Base-by-base conservation (phyloP, 2,797 vertebrate species). In the Brachymystax lenok region DNA sequence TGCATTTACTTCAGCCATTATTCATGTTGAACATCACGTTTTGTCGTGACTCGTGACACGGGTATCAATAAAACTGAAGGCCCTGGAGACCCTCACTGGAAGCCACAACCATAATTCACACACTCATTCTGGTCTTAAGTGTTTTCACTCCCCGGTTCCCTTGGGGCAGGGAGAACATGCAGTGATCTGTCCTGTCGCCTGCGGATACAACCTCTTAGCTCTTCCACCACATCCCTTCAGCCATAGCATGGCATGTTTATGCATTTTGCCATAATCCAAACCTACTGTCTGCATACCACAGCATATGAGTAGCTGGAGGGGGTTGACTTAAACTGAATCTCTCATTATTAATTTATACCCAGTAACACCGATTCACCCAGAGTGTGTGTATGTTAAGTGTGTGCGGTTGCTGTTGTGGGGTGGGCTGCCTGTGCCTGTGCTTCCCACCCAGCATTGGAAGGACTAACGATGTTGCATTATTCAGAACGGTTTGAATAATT, bases 401-500 rank as follows among this genome's bases (percentile, higher is more conserved):
- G 66, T 75, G 66, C 5, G 24, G 51, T 56, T n/a, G 71, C 35
- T 8, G 50, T 75, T 74, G 79, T 84, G 80, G 69, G 5, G 56
- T 63, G 77, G 82, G 69, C 73, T 5, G 7, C 67, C 24, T 79
- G 78, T 79, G 78, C 54, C 52, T 66, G 77, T 68, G 76, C 59
- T 70, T 13, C 52, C 30, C 77, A 74, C 50, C 17, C 80, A 74
- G 77, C 87, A 87, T 88, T 88, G 89, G 66, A 76, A 79, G 81
- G 46, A 77, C 81, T 83, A 86, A 88, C 69, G 59, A 79, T 66
- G 70, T 80, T 92, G 76, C 91, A 93, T 93, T 86, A 93, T 92
- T 92, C 77, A 92, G 82, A 0, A 59, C 14, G 19, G 27, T 79
- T 77, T 92, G 81, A 91, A 93, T 93, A 88, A 92, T 92, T 91